Evolutionary conservation across 2,888 invertebrate genomes (phyloP).

Genomic region (Amblyteles armatorius): DNA sequence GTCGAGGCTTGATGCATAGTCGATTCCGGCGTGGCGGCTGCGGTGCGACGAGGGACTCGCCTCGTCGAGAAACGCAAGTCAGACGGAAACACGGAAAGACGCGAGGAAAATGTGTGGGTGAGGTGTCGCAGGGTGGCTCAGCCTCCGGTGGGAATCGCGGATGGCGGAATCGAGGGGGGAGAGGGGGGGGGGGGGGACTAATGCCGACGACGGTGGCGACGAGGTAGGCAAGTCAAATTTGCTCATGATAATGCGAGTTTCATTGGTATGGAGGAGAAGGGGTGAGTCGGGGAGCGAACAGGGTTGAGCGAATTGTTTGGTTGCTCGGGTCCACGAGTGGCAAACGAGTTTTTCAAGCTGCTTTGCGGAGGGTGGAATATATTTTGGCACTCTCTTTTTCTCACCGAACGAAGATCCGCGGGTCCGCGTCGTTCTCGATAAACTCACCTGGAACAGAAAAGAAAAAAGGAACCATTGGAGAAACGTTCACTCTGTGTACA

Average conservation of each 20-base stretch:
- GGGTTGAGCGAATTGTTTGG: slow-evolving; percentile 26
- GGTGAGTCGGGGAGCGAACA: neutral
- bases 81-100: slow-evolving; percentile 22
- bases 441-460: slow-evolving; percentile 72
- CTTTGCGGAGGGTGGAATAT: slow-evolving; percentile 13
- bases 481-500: slow-evolving; percentile 40
- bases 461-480: slow-evolving; percentile 48
- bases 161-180: slow-evolving; percentile 46
- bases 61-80: slow-evolving; percentile 31
- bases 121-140: slow-evolving; percentile 32
- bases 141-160: slow-evolving; percentile 59
- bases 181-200: slow-evolving; percentile 34
- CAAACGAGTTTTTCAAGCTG: slow-evolving; percentile 44
- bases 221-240: slow-evolving; percentile 79
- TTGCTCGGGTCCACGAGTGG: slow-evolving; percentile 37
- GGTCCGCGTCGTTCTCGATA: slow-evolving; percentile 14
- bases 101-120: slow-evolving; percentile 39
- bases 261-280: slow-evolving; percentile 55
- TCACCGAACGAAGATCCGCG: neutral
- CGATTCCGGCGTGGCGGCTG: slow-evolving; percentile 73
- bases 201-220: slow-evolving; percentile 47
- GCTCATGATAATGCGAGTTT: slow-evolving; percentile 81
- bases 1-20: slow-evolving; percentile 78
- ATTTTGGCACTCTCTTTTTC: slow-evolving; percentile 28
- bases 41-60: slow-evolving; percentile 54